Percentiles rank a stretch among this genome's conserved stretches.
Evolutionary conservation across 2,797 vertebrate species (phyloP).

Genomic region (Paedocypris micromegethes): DNA sequence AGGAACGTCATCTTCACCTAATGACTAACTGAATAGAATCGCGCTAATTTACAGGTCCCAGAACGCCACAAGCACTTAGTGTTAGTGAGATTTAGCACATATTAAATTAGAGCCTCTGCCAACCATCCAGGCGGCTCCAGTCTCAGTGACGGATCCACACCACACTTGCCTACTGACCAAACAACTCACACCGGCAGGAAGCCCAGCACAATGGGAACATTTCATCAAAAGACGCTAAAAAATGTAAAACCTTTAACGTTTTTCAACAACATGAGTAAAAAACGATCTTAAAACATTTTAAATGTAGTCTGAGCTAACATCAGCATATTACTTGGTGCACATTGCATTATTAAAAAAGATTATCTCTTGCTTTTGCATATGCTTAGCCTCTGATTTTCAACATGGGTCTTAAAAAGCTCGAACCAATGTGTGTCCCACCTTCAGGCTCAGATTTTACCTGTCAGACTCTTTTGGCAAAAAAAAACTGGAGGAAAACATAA

Average conservation of each 20-base stretch:
- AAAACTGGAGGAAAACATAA: too few relatives aligned
- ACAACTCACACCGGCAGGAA: conserved; percentile 26
- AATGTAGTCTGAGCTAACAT: too few relatives aligned
- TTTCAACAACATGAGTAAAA: not conserved
- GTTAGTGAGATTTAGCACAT: conserved; percentile 46
- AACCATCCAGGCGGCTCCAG: conserved; percentile 25
- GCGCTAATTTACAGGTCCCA: conserved; percentile 50
- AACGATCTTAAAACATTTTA: too few relatives aligned
- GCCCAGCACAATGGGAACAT: not conserved
- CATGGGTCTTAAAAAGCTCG: too few relatives aligned
- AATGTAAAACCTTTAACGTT: not conserved
- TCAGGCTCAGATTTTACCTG: too few relatives aligned
- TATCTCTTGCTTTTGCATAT: too few relatives aligned
- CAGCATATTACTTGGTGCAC: too few relatives aligned
- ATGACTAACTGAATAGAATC: conserved; percentile 55
- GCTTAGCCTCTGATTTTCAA: too few relatives aligned
- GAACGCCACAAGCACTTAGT: conserved; percentile 51
- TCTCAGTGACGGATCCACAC: conserved; percentile 3
- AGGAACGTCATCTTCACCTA: conserved; percentile 40
- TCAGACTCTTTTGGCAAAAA: too few relatives aligned
- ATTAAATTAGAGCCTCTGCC: conserved; percentile 49
- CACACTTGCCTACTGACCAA: conserved; percentile 23
- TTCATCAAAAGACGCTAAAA: conserved; percentile 20
- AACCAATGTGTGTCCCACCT: too few relatives aligned
- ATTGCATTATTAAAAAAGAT: too few relatives aligned